phyloP scores from a whole-genome alignment of 2,888 invertebrate species.

The Hemaris fuciformis region DNA sequence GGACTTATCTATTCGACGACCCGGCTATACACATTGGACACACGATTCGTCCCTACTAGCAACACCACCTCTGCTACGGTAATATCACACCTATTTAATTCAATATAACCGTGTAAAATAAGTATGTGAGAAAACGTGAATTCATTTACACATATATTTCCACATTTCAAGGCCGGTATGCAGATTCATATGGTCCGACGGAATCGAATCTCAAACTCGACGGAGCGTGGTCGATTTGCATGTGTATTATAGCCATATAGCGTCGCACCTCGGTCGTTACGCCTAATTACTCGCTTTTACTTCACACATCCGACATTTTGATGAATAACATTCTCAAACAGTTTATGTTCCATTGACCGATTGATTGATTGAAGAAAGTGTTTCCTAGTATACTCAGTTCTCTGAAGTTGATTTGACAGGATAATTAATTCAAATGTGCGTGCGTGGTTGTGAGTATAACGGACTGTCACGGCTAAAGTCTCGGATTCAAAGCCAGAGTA shows the following conservation, averaged over 20 bases:
- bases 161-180: no score
- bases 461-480: background rate
- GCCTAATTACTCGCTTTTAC: constrained; percentile 3
- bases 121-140: no score
- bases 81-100: no score
- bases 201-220: background rate
- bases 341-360: background rate
- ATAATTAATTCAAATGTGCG: background rate
- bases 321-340: background rate
- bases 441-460: no score
- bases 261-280: background rate
- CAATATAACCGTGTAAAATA: no score
- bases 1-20: no score
- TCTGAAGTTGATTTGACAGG: background rate
- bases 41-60: no score
- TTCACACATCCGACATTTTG: constrained; percentile 2
- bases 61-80: no score
- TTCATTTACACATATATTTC: no score
- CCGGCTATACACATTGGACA: no score
- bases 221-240: background rate
- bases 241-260: background rate
- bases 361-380: background rate
- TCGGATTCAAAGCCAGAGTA: no score
- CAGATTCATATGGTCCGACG: background rate
- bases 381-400: background rate